Conservation (phyloP, 2,113 vertebrate genomes). For the Chiloscyllium plagiosum region DNA sequence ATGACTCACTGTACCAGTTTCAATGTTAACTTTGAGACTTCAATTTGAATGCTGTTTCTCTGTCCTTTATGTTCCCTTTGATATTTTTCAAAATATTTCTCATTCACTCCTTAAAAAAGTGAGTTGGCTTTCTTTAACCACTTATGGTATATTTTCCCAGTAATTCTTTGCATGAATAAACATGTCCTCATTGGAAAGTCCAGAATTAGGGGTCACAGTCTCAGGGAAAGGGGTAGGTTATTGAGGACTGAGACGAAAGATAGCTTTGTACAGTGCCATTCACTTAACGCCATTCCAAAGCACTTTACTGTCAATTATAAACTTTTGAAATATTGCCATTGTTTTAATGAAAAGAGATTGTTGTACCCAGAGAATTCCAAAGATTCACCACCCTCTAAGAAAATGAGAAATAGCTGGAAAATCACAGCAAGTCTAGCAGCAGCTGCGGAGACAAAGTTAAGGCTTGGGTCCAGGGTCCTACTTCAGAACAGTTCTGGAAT, state of each 20-base stretch:
- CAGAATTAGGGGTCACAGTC: background rate
- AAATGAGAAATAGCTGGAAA: no score
- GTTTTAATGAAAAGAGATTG: background rate
- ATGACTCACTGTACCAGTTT: background rate
- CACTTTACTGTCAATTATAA: background rate
- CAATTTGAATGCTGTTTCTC: background rate
- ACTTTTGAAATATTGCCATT: background rate
- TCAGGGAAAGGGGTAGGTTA: background rate
- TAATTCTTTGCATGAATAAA: background rate
- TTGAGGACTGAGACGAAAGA: background rate
- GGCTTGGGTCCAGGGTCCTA: no score
- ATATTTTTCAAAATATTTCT: background rate
- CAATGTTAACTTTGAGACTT: background rate
- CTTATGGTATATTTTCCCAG: background rate
- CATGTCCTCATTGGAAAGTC: background rate
- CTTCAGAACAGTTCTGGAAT: no score
- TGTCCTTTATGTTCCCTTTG: background rate
- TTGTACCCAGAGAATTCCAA: background rate
- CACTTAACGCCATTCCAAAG: background rate
- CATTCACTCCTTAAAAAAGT: background rate
- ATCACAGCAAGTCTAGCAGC: no score
- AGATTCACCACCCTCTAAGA: background rate
- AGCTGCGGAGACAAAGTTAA: no score
- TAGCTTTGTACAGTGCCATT: background rate
- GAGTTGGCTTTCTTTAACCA: background rate